Evolutionary conservation across 2,888 invertebrate genomes (phyloP), one percentile per base, ranked within the genome.

Genomic region (Acrobasis repandana): DNA sequence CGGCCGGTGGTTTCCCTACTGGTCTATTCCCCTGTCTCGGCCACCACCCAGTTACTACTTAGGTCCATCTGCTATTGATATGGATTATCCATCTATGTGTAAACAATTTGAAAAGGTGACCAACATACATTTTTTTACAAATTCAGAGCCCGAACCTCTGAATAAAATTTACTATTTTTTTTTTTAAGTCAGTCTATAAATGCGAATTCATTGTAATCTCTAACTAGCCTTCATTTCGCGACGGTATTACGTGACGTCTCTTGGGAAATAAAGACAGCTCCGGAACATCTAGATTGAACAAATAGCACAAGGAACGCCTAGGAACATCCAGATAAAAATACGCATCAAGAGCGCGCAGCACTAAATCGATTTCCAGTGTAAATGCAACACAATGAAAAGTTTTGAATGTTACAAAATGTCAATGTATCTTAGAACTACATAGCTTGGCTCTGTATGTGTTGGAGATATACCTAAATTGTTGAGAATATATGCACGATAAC

Each of bases 291-390:
- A 54, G 54, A 38, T 18, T 54, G 14, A 54, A 54, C 38, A 54
- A 54, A 54, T 54, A 16, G 54, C 54, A 18, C 38, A 11, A 18
- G 18, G 54, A 15, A 50, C 54, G 54, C 54, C 54, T 54, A 38
- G 54, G 54, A 54, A 38, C 18, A 54, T 38, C 18, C 38, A 20
- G 54, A 38, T 38, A 54, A 54, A 54, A 54, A 54, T 54, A 54
- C 54, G 18, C 38, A 18, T 54, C 54, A 6, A 10, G 20, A 43
- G 36, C 18, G 18, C 38, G 38, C 38, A 9, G 18, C 14, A 28
- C 11, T 28, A 20, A 50, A 14, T 20, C 28, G 38, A 38, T 38
- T 16, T 10, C 9, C 14, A 33, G n/a, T 9, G 33, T n/a, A 50
- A 50, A 50, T 36, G 34, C 33, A 51, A 15, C 33, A 2, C 33